Evolutionary conservation across 1,140 invertebrate genomes (phyloP).

Genomic region (Antheraea mylitta): DNA sequence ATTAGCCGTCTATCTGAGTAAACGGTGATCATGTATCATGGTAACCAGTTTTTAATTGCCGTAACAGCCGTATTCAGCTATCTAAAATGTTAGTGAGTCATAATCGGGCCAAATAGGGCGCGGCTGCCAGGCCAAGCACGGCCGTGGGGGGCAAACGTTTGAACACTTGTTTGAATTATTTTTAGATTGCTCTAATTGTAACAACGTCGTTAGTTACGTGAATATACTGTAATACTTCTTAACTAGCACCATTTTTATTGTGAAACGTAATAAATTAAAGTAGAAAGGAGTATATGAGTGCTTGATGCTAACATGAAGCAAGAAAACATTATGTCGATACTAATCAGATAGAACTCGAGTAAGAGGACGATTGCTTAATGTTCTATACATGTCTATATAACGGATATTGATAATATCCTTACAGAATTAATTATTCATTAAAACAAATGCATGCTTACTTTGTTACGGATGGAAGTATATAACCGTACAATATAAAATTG

Average conservation of each 20-base stretch:
- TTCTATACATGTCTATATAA: too few relatives aligned
- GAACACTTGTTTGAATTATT: not conserved
- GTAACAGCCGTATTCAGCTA: not conserved
- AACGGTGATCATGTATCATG: not conserved
- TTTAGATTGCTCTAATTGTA: constrained; percentile 3
- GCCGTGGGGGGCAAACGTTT: not conserved
- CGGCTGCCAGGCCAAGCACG: not conserved
- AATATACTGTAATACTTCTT: not conserved
- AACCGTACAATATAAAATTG: not conserved
- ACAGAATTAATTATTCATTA: too few relatives aligned
- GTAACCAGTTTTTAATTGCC: constrained; percentile 2
- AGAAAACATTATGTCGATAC: too few relatives aligned
- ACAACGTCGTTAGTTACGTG: not conserved
- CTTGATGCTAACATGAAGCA: too few relatives aligned
- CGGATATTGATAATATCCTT: too few relatives aligned
- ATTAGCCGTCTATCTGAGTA: not conserved
- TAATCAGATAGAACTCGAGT: too few relatives aligned
- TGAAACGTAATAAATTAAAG: too few relatives aligned
- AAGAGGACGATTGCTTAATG: too few relatives aligned
- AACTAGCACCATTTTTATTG: too few relatives aligned
- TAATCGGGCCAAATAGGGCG: not conserved
- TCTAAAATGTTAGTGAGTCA: constrained; percentile 1
- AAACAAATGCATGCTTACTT: too few relatives aligned
- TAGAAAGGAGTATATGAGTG: too few relatives aligned
- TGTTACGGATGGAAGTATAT: too few relatives aligned